Conservation (phyloP, 2,888 invertebrate species). For the Onchidella celtica region DNA sequence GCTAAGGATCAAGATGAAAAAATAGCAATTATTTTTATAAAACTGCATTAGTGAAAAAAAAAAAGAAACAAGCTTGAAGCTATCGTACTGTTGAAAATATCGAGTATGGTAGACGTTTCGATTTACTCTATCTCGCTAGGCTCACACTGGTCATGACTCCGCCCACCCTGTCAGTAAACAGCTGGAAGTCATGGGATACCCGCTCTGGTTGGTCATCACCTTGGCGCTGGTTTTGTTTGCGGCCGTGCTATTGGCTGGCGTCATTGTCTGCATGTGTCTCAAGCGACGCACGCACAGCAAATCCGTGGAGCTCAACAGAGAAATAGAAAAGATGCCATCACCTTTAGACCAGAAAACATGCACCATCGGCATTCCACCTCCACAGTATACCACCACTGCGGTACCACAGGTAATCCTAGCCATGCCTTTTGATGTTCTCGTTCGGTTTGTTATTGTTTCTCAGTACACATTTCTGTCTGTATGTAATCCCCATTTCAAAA, state of each 20-base stretch:
- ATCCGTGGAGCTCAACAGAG: background rate
- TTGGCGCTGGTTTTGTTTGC: slow-evolving; percentile 2
- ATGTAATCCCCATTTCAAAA: too few relatives aligned
- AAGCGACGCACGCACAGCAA: background rate
- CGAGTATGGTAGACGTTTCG: too few relatives aligned
- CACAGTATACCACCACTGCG: slow-evolving; percentile 24
- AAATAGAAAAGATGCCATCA: slow-evolving; percentile 11
- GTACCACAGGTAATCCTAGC: slow-evolving; percentile 10
- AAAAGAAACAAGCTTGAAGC: too few relatives aligned
- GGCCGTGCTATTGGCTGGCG: background rate
- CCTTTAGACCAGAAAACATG: slow-evolving; percentile 3
- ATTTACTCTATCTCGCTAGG: too few relatives aligned
- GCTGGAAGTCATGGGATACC: slow-evolving; percentile 5
- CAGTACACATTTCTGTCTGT: too few relatives aligned
- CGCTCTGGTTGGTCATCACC: slow-evolving; percentile 30
- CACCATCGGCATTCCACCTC: slow-evolving; percentile 32
- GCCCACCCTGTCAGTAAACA: slow-evolving; percentile 16
- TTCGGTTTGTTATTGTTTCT: too few relatives aligned
- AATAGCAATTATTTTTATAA: too few relatives aligned
- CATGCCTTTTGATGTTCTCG: background rate
- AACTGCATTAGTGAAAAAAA: too few relatives aligned
- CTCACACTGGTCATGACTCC: slow-evolving; percentile 3
- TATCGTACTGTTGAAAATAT: too few relatives aligned
- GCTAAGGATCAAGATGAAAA: too few relatives aligned
- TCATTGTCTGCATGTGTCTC: slow-evolving; percentile 23